Percentiles rank a stretch among this genome's conserved stretches.
Evolutionary conservation across 2,888 invertebrate genomes (phyloP).

Genomic region (Leptinotarsa rubiginosa): DNA sequence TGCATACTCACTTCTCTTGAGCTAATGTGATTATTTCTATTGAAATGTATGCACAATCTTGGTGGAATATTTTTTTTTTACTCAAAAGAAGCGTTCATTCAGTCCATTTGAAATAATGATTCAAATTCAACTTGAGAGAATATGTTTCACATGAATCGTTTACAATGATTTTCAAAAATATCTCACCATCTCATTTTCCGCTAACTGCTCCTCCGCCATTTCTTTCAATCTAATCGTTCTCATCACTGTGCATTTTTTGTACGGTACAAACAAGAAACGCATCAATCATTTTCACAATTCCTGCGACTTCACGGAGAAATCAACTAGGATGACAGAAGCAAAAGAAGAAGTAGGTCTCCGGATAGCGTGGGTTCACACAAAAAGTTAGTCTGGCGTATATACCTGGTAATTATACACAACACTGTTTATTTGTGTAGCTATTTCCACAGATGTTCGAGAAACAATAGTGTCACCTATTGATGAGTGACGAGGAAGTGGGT

Average conservation of each 20-base stretch:
- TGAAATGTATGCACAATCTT: too few relatives aligned
- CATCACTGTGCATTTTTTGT: background rate
- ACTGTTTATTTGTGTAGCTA: constrained; percentile 38
- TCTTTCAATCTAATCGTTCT: background rate
- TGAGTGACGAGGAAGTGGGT: constrained; percentile 54
- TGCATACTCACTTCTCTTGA: too few relatives aligned
- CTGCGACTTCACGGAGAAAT: background rate
- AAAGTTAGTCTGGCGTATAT: constrained; percentile 30
- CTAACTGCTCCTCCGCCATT: background rate
- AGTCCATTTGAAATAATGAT: too few relatives aligned
- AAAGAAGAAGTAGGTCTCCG: constrained; percentile 25
- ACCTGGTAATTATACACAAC: constrained; percentile 38
- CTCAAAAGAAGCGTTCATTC: too few relatives aligned
- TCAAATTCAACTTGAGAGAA: too few relatives aligned
- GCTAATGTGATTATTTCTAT: too few relatives aligned
- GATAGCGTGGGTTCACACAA: constrained; percentile 34
- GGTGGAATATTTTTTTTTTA: too few relatives aligned
- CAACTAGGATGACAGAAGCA: constrained; percentile 8
- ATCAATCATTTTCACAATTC: constrained; percentile 14
- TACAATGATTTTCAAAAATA: too few relatives aligned
- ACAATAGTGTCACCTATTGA: constrained; percentile 49
- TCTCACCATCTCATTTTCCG: background rate
- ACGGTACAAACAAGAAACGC: constrained; percentile 1
- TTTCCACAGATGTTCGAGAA: constrained; percentile 46
- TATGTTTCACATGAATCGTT: too few relatives aligned